phyloP scores from a whole-genome alignment of 1,140 invertebrate genomes.

The Venustaconcha ellipsiformis region DNA sequence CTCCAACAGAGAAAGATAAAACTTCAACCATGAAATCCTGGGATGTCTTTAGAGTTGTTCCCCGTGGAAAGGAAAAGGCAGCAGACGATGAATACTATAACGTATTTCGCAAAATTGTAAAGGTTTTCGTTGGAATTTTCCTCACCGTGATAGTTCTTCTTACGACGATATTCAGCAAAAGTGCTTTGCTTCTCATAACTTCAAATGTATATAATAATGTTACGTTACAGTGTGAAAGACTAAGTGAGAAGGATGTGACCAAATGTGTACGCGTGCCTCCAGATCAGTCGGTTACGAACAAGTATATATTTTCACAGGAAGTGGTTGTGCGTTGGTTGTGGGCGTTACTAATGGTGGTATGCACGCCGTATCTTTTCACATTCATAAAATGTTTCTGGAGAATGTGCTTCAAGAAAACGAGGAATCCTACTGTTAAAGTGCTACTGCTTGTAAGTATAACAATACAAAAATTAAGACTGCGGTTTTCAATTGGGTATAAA shows the following conservation, averaged over 20 bases:
- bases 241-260: slow-evolving; percentile 34
- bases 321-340: slow-evolving; percentile 55
- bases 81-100: slow-evolving; percentile 47
- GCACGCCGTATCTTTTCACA: slow-evolving; percentile 52
- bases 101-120: slow-evolving; percentile 44
- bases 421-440: slow-evolving; percentile 42
- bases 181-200: slow-evolving; percentile 58
- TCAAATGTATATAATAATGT: slow-evolving; percentile 59
- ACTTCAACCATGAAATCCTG: slow-evolving; percentile 43
- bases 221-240: slow-evolving; percentile 45
- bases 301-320: slow-evolving; percentile 45
- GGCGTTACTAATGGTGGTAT: slow-evolving; percentile 55
- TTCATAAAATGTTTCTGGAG: slow-evolving; percentile 54
- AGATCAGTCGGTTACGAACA: slow-evolving; percentile 33
- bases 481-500: too few species aligned
- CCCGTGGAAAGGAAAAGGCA: slow-evolving; percentile 32
- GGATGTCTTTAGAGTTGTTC: slow-evolving; percentile 53
- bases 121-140: slow-evolving; percentile 56
- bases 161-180: slow-evolving; percentile 55
- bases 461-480: background rate
- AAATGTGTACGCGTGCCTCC: slow-evolving; percentile 43
- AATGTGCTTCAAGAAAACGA: slow-evolving; percentile 58
- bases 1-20: slow-evolving; percentile 30
- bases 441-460: slow-evolving; percentile 47
- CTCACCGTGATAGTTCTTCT: slow-evolving; percentile 49